phyloP scores from a whole-genome alignment of 1,140 invertebrate genomes.

The Camponotus pennsylvanicus region DNA sequence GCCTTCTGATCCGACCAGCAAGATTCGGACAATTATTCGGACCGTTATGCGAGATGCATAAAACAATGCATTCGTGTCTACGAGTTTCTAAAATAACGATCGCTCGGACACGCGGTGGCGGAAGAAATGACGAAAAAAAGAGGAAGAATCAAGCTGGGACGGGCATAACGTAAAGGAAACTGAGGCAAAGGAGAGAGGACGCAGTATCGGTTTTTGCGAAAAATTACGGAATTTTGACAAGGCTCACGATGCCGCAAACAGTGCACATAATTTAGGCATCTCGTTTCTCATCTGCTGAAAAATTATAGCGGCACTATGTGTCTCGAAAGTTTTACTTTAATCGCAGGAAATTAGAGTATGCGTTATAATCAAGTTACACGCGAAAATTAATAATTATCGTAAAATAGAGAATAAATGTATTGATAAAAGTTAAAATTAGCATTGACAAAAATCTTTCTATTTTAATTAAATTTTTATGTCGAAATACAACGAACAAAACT shows the following conservation, averaged over 20 bases:
- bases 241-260: slow-evolving; percentile 51
- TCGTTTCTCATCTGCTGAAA: neutral
- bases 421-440: neutral
- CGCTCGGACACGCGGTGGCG: slow-evolving; percentile 28
- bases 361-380: neutral
- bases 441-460: neutral
- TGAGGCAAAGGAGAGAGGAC: slow-evolving; percentile 38
- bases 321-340: neutral
- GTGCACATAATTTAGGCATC: slow-evolving; percentile 25
- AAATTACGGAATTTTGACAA: slow-evolving; percentile 7
- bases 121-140: slow-evolving; percentile 58
- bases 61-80: slow-evolving; percentile 28
- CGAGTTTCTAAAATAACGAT: slow-evolving; percentile 39
- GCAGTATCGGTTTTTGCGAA: neutral
- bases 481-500: neutral
- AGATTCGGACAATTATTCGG: neutral
- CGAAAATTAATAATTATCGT: neutral
- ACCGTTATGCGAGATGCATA: neutral
- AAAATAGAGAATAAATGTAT: neutral
- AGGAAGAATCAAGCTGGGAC: slow-evolving; percentile 54
- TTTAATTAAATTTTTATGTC: neutral
- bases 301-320: neutral
- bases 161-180: neutral
- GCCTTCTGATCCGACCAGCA: neutral
- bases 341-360: neutral